Evolutionary conservation across 2,113 vertebrate species (phyloP).

Genomic region (Ailuropoda melanoleuca): DNA sequence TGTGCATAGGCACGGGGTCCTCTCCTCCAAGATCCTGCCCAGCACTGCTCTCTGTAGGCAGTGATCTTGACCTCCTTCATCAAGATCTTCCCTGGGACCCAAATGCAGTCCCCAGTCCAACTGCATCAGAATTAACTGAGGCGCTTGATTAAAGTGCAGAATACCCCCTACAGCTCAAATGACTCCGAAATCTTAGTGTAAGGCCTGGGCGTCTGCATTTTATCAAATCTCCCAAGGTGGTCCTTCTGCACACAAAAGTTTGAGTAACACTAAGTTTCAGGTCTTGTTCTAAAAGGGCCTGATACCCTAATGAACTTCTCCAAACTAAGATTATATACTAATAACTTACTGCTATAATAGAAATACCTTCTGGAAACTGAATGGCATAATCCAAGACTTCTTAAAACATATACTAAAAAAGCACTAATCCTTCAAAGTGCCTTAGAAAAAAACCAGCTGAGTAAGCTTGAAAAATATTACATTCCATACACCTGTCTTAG

Average conservation of each 20-base stretch:
- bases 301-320: not conserved
- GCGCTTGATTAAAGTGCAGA: constrained; percentile 15
- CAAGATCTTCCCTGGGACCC: constrained; percentile 1
- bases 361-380: constrained; percentile 18
- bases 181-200: constrained; percentile 28
- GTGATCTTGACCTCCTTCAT: not conserved
- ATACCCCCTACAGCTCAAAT: not conserved
- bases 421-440: not conserved
- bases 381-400: constrained; percentile 11
- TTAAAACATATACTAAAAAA: constrained; percentile 12
- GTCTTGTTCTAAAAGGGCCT: not conserved
- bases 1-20: not conserved
- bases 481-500: not conserved
- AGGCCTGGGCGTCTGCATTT: not conserved
- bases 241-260: not conserved
- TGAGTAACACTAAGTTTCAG: not conserved
- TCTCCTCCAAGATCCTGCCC: not conserved
- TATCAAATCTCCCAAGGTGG: not conserved
- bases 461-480: not conserved
- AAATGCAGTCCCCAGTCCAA: not conserved
- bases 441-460: not conserved
- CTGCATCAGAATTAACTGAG: not conserved
- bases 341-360: not conserved
- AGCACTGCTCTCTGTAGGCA: not conserved
- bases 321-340: not conserved